A percentile compares a stretch with the other conserved stretches of the same genome.
Evolutionary conservation across 2,797 vertebrate genomes (phyloP).

Genomic region (Ptychobarbus kaznakovi): DNA sequence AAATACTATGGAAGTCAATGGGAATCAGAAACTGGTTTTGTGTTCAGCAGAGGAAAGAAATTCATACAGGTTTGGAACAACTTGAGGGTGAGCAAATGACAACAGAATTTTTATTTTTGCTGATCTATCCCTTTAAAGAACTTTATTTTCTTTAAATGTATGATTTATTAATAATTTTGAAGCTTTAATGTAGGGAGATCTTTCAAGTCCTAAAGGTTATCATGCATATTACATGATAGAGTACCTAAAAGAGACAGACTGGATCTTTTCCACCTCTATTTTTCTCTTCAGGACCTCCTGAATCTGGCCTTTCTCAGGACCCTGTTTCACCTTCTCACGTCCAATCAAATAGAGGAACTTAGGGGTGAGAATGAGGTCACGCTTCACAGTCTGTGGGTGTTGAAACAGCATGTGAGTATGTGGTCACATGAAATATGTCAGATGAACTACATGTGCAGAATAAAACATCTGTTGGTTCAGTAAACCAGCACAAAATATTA

Average conservation of each 20-base stretch:
- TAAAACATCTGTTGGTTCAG: background rate
- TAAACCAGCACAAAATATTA: background rate
- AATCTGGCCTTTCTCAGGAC: constrained; percentile 84
- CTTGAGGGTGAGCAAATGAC: background rate
- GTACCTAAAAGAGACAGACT: constrained; percentile 85
- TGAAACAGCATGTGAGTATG: constrained; percentile 24
- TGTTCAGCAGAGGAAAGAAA: background rate
- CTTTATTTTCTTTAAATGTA: background rate
- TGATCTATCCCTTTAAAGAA: background rate
- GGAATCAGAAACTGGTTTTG: background rate
- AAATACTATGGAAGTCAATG: background rate
- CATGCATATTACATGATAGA: background rate
- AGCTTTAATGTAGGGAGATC: background rate
- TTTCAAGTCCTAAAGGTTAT: background rate
- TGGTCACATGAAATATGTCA: constrained; percentile 11
- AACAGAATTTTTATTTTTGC: background rate
- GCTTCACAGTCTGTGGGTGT: constrained; percentile 75
- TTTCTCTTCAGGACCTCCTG: constrained; percentile 84
- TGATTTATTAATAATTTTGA: background rate
- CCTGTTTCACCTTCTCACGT: constrained; percentile 86
- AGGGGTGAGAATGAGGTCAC: constrained; percentile 83
- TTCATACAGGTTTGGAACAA: background rate
- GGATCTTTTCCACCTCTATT: constrained; percentile 81
- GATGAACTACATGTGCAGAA: constrained; percentile 8
- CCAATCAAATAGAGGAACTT: constrained; percentile 86